These are phyloP conservation scores for Acanthisitta chloris DNA, from an alignment of 2,113 vertebrate species.

Conservation along the genomic window DNA sequence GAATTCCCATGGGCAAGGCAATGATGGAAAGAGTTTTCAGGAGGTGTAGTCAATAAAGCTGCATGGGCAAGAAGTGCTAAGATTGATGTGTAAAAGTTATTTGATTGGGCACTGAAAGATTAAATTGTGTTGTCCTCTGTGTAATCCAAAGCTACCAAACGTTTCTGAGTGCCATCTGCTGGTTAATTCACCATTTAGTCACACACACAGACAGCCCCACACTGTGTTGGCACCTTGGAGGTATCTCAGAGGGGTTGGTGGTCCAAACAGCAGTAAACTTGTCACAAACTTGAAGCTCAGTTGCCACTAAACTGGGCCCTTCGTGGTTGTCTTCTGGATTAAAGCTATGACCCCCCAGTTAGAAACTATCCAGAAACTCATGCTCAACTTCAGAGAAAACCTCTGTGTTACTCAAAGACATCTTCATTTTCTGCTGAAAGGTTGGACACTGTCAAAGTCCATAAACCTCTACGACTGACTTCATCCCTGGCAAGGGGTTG, in stretches of 20 bases:
- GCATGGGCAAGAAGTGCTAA: neutral
- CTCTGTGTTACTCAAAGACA: accelerated
- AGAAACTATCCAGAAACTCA: neutral
- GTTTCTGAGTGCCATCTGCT: slow-evolving; percentile 26
- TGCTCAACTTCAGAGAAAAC: neutral
- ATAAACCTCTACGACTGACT: neutral
- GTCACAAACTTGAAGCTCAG: neutral
- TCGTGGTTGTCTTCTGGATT: neutral
- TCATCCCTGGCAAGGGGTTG: neutral
- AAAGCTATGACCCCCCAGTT: neutral
- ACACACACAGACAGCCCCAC: neutral
- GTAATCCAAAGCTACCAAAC: neutral
- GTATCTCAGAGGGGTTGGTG: neutral
- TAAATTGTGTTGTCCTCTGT: neutral
- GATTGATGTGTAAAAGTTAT: neutral
- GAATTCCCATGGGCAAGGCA: neutral
- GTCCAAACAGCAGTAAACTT: neutral
- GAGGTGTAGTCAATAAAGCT: neutral
- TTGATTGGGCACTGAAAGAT: neutral
- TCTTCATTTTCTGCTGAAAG: neutral
- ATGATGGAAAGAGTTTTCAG: neutral
- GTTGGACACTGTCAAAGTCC: neutral
- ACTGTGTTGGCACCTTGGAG: neutral
- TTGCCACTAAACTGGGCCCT: neutral
- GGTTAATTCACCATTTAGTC: neutral